A percentile compares a stretch with the other conserved stretches of the same genome.
These are phyloP conservation scores for Lumbricus terrestris DNA, from an alignment of 2,888 invertebrate genomes.

Conservation along the genomic window DNA sequence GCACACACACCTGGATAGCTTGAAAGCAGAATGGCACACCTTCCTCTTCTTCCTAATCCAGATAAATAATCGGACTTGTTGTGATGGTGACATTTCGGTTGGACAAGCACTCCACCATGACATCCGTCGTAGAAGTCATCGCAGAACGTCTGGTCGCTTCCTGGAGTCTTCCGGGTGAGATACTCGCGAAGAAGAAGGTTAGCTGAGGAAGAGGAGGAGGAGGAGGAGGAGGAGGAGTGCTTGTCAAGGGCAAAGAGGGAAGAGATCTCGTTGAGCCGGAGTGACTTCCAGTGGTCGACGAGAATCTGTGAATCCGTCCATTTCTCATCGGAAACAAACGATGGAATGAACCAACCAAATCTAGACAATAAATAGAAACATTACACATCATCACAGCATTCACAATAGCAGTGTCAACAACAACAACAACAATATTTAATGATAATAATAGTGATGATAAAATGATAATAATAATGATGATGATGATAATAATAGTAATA, in stretches of 20 bases:
- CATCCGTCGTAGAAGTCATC: constrained; percentile 63
- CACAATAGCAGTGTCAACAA: not conserved
- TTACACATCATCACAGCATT: no score
- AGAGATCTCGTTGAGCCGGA: constrained; percentile 61
- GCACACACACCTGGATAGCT: constrained; percentile 57
- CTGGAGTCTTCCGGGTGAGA: not conserved
- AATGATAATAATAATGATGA: not conserved
- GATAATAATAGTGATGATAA: not conserved
- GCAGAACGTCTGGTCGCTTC: constrained; percentile 18
- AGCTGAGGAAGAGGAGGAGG: no score
- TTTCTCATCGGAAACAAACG: constrained; percentile 47
- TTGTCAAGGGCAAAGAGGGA: constrained; percentile 59
- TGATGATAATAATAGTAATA: not conserved
- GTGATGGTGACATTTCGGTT: constrained; percentile 37
- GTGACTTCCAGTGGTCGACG: constrained; percentile 66
- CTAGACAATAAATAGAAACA: constrained; percentile 43
- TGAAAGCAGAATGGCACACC: constrained; percentile 61
- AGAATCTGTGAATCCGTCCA: constrained; percentile 47
- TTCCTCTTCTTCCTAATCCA: no score
- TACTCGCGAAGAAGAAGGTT: not conserved
- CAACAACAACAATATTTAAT: not conserved
- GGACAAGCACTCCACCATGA: constrained; percentile 64
- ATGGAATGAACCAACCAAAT: constrained; percentile 59
- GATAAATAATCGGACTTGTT: no score
- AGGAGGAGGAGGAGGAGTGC: not conserved